Evolutionary conservation across 2,888 invertebrate genomes (phyloP).

Genomic region (Pharmacophagus antenor): DNA sequence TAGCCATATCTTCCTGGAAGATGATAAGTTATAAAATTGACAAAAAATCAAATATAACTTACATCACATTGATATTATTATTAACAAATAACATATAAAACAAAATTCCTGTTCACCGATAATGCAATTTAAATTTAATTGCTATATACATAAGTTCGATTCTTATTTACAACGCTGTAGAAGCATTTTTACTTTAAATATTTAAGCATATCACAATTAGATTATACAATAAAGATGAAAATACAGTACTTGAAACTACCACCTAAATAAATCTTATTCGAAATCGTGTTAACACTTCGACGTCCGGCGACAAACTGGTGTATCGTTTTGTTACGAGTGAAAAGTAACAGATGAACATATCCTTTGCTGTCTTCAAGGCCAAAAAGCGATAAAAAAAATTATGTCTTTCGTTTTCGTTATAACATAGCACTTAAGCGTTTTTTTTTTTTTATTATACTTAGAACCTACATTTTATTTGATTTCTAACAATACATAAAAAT

Average conservation of each 20-base stretch:
- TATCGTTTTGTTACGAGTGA: no score
- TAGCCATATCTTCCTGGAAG: no score
- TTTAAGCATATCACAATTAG: not conserved
- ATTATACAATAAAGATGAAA: constrained; percentile 1
- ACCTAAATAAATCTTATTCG: not conserved
- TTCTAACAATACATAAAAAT: no score
- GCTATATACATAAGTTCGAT: not conserved
- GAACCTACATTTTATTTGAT: no score
- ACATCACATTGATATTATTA: not conserved
- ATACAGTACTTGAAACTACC: not conserved
- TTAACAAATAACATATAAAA: not conserved
- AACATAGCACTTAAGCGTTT: no score
- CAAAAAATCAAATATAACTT: not conserved
- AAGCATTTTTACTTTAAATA: not conserved
- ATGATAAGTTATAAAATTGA: not conserved
- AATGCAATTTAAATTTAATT: not conserved
- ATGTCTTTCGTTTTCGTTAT: no score
- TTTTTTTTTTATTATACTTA: no score
- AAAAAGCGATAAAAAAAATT: no score
- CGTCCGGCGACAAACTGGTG: no score
- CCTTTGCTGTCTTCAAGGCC: no score
- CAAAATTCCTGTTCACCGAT: not conserved
- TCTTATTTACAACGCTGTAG: not conserved
- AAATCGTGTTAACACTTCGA: not conserved
- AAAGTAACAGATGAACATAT: no score